Evolutionary conservation across 1,140 invertebrate species (phyloP), one percentile per base, ranked within the genome.

Genomic region (Aphelinus certus): DNA sequence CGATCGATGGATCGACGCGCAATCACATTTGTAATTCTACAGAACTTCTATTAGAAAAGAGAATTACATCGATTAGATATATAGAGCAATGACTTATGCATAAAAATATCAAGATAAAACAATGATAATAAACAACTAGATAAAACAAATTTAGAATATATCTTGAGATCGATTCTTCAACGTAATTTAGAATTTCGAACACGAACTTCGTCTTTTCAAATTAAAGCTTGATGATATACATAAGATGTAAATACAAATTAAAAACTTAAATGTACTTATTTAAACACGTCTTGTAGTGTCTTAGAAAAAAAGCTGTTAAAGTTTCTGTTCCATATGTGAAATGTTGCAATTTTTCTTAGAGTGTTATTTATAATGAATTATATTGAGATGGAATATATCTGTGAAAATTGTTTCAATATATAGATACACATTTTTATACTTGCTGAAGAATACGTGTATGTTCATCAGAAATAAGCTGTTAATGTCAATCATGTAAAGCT

Each of bases 1-100:
- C 66, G 66, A 75, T 75, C 73, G 66, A 75, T 75, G 66, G 73
- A 75, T 75, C 73, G 73, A 75, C 66, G 66, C 53, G 73, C 73
- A 75, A 75, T 57, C 70, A 51, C 10, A 7, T 49, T 65, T 58
- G 70, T 64, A 68, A 60, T 69, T 62, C 49, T 75, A 57, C 64
- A 75, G 60, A 9, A 57, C 55, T 53, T 75, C 66, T 26, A 63
- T 62, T 43, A 6, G 60, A 70, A 55, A 55, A 63, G 43, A 7
- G 26, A 26, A 26, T 26, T 26, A 57, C 60, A 75, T 75, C 61
- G 68, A 75, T 65, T 71, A 71, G 63, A 49, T 48, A 26, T 26
- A 60, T 71, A 75, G 67, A 75, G 62, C 49, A 75, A 69, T 70
- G 53, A 70, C 9, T 70, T 71, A 53, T 65, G 57, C 42, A 26